Evolutionary conservation across 1,140 invertebrate genomes (phyloP).

Genomic region (Caenorhabditis inopinata): DNA sequence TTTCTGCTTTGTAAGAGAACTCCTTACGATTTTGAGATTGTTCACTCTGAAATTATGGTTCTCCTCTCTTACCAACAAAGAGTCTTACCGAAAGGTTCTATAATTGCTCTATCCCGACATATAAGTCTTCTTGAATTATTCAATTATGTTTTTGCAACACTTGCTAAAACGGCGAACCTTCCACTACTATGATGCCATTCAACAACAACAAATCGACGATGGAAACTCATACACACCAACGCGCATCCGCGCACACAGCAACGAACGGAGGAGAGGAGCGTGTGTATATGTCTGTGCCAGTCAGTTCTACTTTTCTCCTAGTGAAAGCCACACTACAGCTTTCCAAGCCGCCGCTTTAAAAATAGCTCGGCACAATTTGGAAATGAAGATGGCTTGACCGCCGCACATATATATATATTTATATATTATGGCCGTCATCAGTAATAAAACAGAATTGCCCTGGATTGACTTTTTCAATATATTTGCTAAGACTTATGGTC

Average conservation of each 20-base stretch:
- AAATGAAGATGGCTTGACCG: not conserved
- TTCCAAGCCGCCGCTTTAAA: not conserved
- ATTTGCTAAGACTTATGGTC: too few relatives aligned
- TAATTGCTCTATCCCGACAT: too few relatives aligned
- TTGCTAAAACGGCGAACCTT: not conserved
- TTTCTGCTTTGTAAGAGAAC: not conserved
- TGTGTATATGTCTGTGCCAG: slow-evolving; percentile 25
- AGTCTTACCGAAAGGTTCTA: too few relatives aligned
- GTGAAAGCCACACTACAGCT: slow-evolving; percentile 14
- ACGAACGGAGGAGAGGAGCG: not conserved
- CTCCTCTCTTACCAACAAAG: too few relatives aligned
- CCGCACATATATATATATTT: not conserved
- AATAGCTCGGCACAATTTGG: not conserved
- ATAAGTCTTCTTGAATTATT: too few relatives aligned
- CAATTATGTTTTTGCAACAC: not conserved
- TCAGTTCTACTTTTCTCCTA: not conserved
- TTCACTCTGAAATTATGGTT: not conserved
- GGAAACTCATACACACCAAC: not conserved
- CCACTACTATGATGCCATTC: slow-evolving; percentile 5
- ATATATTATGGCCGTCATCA: not conserved
- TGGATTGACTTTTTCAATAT: not conserved
- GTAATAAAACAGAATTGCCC: not conserved
- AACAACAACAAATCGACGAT: slow-evolving; percentile 26
- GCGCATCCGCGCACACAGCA: not conserved
- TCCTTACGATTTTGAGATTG: not conserved